Evolutionary conservation across 2,888 invertebrate genomes (phyloP).

Genomic region (Seira ritae): DNA sequence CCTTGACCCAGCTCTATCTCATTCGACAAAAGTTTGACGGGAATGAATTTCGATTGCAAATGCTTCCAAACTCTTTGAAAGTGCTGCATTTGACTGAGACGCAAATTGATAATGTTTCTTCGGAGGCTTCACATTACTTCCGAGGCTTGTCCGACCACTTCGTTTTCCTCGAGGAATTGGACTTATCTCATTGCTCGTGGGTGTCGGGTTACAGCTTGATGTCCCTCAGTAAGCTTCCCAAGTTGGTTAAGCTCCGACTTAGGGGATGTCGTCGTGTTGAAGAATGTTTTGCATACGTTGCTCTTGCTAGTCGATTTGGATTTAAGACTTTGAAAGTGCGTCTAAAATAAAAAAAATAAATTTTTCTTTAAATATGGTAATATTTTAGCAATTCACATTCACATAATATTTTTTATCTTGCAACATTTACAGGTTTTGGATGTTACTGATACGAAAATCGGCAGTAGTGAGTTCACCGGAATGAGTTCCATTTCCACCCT

Average conservation of each 20-base stretch:
- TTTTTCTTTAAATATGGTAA: background rate
- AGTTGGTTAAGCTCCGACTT: constrained; percentile 59
- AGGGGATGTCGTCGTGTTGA: constrained; percentile 70
- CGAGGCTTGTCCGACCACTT: constrained; percentile 63
- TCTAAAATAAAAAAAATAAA: background rate
- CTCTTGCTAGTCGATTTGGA: constrained; percentile 70
- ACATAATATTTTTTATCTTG: background rate
- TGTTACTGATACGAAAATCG: constrained; percentile 70
- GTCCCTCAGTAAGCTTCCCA: constrained; percentile 70
- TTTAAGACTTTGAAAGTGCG: constrained; percentile 68
- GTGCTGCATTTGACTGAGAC: constrained; percentile 68
- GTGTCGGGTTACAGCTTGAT: constrained; percentile 69
- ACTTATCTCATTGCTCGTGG: constrained; percentile 70
- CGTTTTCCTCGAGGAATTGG: constrained; percentile 65
- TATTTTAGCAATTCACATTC: background rate
- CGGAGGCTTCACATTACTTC: constrained; percentile 66
- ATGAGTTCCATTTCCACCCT: constrained; percentile 62
- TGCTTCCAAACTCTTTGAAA: constrained; percentile 66
- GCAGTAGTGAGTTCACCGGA: constrained; percentile 68
- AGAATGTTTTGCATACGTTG: constrained; percentile 71
- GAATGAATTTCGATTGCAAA: constrained; percentile 54
- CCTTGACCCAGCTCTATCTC: constrained; percentile 65
- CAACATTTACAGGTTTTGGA: constrained; percentile 67
- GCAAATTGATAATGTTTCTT: constrained; percentile 56
- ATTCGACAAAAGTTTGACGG: constrained; percentile 67